These are phyloP conservation scores for Fulmarus glacialis DNA, from an alignment of 2,113 vertebrate genomes.

Conservation along the genomic window DNA sequence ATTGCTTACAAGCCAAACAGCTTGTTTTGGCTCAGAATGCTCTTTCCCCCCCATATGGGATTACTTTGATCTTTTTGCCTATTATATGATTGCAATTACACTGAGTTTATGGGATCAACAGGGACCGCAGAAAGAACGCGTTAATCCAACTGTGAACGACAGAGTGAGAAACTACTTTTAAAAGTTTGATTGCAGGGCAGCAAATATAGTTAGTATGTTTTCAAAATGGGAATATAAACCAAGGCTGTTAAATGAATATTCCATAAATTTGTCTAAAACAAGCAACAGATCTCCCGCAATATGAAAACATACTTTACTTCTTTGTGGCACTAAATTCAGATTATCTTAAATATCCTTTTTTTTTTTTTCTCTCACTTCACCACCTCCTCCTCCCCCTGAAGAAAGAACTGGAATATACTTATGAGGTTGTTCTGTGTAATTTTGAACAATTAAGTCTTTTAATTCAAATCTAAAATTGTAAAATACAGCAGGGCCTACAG, in stretches of 20 bases:
- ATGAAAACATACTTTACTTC: neutral
- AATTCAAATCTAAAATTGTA: neutral
- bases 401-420: neutral
- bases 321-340: neutral
- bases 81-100: neutral
- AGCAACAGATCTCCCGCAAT: neutral
- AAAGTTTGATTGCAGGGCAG: neutral
- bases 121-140: neutral
- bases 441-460: neutral
- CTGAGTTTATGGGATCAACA: neutral
- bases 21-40: slow-evolving; percentile 25
- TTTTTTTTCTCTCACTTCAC: neutral
- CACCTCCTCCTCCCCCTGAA: neutral
- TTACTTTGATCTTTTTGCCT: slow-evolving; percentile 2
- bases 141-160: neutral
- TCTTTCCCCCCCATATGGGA: neutral
- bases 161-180: neutral
- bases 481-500: neutral
- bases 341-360: neutral
- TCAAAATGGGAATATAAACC: neutral
- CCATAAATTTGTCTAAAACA: neutral
- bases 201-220: neutral
- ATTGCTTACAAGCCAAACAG: neutral
- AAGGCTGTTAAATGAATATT: neutral
- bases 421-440: neutral